A percentile compares a stretch with the other conserved stretches of the same genome.
Conservation (phyloP, 2,888 invertebrate genomes). For the Stomorhina lunata region DNA sequence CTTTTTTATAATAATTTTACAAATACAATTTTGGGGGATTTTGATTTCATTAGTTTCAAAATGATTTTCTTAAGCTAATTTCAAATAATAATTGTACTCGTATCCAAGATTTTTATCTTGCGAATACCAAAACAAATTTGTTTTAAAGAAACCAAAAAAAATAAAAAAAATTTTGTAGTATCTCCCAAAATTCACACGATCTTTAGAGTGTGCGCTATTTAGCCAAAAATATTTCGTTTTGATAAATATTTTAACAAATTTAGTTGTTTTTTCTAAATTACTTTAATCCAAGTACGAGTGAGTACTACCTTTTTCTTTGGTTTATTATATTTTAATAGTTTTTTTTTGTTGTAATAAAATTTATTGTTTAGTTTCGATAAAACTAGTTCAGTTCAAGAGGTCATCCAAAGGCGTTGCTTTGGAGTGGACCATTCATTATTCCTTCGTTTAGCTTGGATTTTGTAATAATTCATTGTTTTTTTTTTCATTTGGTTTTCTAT, state of each 20-base stretch:
- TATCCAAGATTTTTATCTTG: conserved; percentile 28
- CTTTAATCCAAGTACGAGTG: conserved; percentile 1
- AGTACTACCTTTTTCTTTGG: conserved; percentile 8
- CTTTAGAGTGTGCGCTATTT: conserved; percentile 54
- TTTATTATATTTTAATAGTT: conserved; percentile 29
- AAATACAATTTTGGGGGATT: background rate
- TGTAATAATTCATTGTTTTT: conserved; percentile 40
- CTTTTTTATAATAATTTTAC: background rate
- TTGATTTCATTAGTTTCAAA: background rate
- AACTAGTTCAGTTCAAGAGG: conserved; percentile 62
- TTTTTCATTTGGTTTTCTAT: background rate
- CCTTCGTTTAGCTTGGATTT: conserved; percentile 12
- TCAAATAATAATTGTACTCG: conserved; percentile 32
- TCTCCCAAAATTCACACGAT: conserved; percentile 50
- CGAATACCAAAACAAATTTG: conserved; percentile 10
- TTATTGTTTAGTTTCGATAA: conserved; percentile 58
- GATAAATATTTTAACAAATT: background rate
- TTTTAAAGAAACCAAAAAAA: background rate
- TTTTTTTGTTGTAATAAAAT: conserved; percentile 30
- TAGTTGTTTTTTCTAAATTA: conserved; percentile 18
- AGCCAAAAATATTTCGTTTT: background rate
- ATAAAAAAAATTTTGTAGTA: background rate
- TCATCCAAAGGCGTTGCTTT: conserved; percentile 57
- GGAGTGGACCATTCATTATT: conserved; percentile 42
- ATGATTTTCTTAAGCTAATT: conserved; percentile 37